Evolutionary conservation across 2,797 vertebrate species (phyloP).

Genomic region (Sebastes cheni): DNA sequence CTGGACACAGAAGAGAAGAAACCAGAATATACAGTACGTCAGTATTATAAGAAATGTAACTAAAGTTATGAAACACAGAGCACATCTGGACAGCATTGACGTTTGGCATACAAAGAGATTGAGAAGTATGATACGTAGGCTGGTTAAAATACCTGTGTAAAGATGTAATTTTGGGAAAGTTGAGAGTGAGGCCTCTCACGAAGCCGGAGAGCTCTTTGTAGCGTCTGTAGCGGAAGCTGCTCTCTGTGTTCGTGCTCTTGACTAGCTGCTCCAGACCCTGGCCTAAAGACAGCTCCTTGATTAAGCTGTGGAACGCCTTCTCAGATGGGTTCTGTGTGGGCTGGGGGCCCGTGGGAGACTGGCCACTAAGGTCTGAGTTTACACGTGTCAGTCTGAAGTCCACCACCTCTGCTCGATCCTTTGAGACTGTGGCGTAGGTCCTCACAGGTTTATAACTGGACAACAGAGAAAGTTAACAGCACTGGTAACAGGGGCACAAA

Average conservation of each 20-base stretch:
- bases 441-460: slow-evolving; percentile 87
- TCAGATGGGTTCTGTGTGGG: slow-evolving; percentile 80
- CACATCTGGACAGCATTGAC: neutral
- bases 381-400: slow-evolving; percentile 89
- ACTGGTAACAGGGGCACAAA: neutral
- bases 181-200: slow-evolving; percentile 88
- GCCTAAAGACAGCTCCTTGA: slow-evolving; percentile 91
- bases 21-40: neutral
- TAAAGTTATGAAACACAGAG: neutral
- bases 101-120: neutral
- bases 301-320: slow-evolving; percentile 88
- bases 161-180: slow-evolving; percentile 92
- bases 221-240: slow-evolving; percentile 87
- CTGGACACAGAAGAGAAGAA: slow-evolving; percentile 69
- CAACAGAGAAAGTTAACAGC: neutral
- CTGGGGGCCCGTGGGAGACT: slow-evolving; percentile 55
- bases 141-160: slow-evolving; percentile 78
- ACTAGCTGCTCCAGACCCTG: slow-evolving; percentile 88
- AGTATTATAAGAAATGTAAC: neutral
- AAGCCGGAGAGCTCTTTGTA: slow-evolving; percentile 89
- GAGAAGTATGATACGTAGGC: too few species aligned
- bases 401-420: slow-evolving; percentile 82
- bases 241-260: slow-evolving; percentile 81
- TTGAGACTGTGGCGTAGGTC: slow-evolving; percentile 84
- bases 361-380: slow-evolving; percentile 70